Base-by-base conservation (phyloP, 2,113 vertebrate genomes). In the Petrocephalus zakoni region DNA sequence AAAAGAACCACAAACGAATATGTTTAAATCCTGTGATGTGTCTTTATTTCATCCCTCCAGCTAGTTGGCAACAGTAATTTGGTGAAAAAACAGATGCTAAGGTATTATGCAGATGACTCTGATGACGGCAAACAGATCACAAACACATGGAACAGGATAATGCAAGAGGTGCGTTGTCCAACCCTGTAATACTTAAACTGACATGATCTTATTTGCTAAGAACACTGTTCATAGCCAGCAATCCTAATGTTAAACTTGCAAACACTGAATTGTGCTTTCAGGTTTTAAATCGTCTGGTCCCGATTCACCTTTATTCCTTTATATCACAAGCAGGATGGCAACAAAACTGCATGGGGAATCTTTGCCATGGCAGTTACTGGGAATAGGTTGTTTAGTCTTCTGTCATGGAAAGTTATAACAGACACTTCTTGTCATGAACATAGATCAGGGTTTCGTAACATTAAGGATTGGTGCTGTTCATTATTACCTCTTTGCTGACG, bases 51-150 rank as follows among this genome's bases (percentile, higher is more conserved):
- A 13, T 88, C n/a, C 34, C 17, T 5, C 0, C 91, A 97, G 96
- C 93, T 97, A 92, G 92, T 95, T 72, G 95, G 95, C 37, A 96
- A 92, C 90, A 94, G 95, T 8, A 94, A 93, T 46, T 90, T 96
- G 34, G 91, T 97, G 61, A 96, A 95, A 91, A 93, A 93, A 86
- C 96, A 97, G 90, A 97, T 97, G 96, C 68, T 97, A 88, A 89
- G 85, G 6, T 95, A 93, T 86, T 97, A 96, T 9, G 53, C 90
- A 0, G 90, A 88, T 0, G 42, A 87, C 0, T 88, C 92, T 61
- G 55, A 0, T 5, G 72, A 91, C 91, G 92, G 95, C 91, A 81
- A 61, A 0, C 53, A 94, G 49, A 92, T 96, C 87, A 97, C 95
- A 1, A 78, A 51, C 25, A 93, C 95, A 68, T 97, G 96, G 96